These are phyloP conservation scores for Melieria crassipennis DNA, from an alignment of 2,888 invertebrate species.

Conservation along the genomic window DNA sequence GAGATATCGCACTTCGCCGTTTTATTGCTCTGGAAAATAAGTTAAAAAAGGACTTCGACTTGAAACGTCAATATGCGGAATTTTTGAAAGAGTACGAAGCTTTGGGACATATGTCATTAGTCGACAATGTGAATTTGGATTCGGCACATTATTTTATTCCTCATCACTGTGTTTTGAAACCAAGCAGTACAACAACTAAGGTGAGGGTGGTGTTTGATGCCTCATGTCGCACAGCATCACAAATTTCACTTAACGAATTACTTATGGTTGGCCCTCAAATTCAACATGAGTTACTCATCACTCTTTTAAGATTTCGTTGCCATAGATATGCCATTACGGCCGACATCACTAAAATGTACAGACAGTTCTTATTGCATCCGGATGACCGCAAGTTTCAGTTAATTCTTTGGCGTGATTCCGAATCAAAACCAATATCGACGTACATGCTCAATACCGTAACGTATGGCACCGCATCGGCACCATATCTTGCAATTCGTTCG, in stretches of 20 bases:
- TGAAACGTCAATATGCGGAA: constrained; percentile 29
- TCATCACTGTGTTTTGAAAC: constrained; percentile 39
- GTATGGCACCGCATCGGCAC: constrained; percentile 27
- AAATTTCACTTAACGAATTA: constrained; percentile 34
- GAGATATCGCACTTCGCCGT: constrained; percentile 32
- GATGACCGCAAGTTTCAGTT: constrained; percentile 25
- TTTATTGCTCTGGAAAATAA: constrained; percentile 38
- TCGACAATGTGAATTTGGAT: not conserved
- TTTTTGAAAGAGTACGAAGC: constrained; percentile 33
- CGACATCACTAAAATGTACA: constrained; percentile 35
- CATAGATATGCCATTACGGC: constrained; percentile 29
- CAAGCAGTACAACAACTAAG: constrained; percentile 32
- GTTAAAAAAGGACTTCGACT: constrained; percentile 25
- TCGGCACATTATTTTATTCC: constrained; percentile 37
- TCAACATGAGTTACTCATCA: constrained; percentile 30
- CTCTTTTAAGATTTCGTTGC: constrained; percentile 33
- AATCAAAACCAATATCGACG: constrained; percentile 2
- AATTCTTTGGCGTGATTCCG: constrained; percentile 25
- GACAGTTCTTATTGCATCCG: constrained; percentile 19
- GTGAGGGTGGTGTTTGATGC: constrained; percentile 40
- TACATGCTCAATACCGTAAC: constrained; percentile 25
- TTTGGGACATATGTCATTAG: constrained; percentile 32
- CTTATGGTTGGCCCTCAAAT: constrained; percentile 34
- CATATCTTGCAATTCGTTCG: constrained; percentile 31
- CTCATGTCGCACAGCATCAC: constrained; percentile 32